These are phyloP conservation scores for Perizoma flavofasciatum DNA, from an alignment of 2,888 invertebrate genomes.

Conservation along the genomic window DNA sequence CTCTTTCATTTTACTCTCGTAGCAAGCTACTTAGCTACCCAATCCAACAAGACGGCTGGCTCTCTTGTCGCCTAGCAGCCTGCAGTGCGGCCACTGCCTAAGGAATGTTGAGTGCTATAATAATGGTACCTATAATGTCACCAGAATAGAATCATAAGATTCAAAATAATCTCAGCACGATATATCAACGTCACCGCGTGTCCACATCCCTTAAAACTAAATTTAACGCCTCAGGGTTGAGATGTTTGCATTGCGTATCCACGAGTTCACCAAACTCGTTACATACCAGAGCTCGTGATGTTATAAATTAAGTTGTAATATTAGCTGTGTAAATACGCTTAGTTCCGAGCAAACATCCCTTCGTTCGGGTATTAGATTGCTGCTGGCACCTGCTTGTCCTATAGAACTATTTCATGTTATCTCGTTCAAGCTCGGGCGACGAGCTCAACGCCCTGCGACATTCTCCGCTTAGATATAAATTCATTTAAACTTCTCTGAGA, in stretches of 20 bases:
- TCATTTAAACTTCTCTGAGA: conserved; percentile 43
- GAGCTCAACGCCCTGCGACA: conserved; percentile 55
- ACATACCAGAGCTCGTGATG: conserved; percentile 48
- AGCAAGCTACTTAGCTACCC: too few species aligned
- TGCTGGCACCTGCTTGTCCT: conserved; percentile 52
- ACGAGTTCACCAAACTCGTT: conserved; percentile 44
- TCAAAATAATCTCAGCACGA: conserved; percentile 25
- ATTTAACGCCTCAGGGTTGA: conserved; percentile 37
- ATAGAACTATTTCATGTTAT: conserved; percentile 61
- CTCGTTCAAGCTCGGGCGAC: conserved; percentile 43
- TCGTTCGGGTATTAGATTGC: conserved; percentile 52
- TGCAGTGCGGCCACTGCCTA: too few species aligned
- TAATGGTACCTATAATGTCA: not conserved
- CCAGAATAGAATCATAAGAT: conserved; percentile 16
- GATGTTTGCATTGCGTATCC: conserved; percentile 45
- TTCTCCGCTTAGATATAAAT: conserved; percentile 53
- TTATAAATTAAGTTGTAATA: conserved; percentile 56
- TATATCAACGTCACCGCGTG: conserved; percentile 32
- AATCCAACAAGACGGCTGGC: too few species aligned
- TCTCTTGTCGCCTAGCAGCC: too few species aligned
- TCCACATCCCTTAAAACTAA: conserved; percentile 37
- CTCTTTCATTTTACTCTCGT: too few species aligned
- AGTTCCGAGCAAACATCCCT: conserved; percentile 58
- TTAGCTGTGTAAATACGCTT: conserved; percentile 59
- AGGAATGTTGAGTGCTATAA: conserved; percentile 2